Base-by-base conservation (phyloP, 2,113 vertebrate genomes). In the Casuarius casuarius region DNA sequence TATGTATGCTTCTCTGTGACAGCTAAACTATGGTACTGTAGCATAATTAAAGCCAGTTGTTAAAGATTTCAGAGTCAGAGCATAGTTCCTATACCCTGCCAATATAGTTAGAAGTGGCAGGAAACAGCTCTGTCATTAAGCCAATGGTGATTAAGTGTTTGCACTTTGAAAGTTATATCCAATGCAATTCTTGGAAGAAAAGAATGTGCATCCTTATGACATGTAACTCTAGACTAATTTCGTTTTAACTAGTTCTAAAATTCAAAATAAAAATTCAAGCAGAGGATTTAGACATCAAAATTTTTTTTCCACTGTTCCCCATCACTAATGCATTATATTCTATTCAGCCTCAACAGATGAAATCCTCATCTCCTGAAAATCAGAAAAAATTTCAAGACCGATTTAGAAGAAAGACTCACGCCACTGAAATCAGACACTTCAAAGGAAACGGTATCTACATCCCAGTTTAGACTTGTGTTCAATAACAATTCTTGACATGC, bases 1-100 rank as follows among this genome's bases (percentile, higher is more conserved):
- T 89, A 91, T 77, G 42, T 88, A 90, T 10, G 84, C 38, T 91
- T 77, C 79, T 87, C 92, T 89, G 54, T 79, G 89, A 93, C 58
- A 95, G 94, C 93, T 91, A 95, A 95, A 92, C 22, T 83, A 92
- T 29, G 89, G 79, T 16, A 91, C 76, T 96, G 66, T 62, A 91
- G 26, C 66, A n/a, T 90, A 96, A 97, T 89, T 96, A 92, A 96
- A 94, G 73, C 67, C 94, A 97, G 78, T 95, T 97, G 93, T 77
- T 90, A 95, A 84, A 95, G 58, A 92, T 92, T 97, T 97, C 85
- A 91, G 68, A 94, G 71, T 75, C 56, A 84, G 87, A 94, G 74
- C 26, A 90, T 12, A 92, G 81, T 28, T 96, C 68, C 33, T 90
- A 48, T 63, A 90, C 59, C 74, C 87, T 93, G 61, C 31, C 88